Evolutionary conservation across 2,797 vertebrate genomes (phyloP).

Genomic region (Todus mexicanus): DNA sequence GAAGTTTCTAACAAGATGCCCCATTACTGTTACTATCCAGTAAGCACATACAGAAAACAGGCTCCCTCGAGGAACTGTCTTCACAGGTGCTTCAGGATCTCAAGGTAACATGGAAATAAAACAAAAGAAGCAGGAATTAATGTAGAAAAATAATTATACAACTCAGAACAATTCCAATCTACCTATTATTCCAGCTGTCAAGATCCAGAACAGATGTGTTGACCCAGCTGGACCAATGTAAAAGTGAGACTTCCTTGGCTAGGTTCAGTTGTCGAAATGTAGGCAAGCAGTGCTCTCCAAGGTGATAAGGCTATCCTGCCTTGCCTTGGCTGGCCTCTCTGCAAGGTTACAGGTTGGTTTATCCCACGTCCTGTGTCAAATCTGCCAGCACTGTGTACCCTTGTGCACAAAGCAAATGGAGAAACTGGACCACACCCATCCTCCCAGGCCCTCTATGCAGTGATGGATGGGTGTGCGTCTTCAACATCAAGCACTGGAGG

Average conservation of each 20-base stretch:
- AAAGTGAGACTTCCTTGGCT: not conserved
- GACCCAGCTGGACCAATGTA: not conserved
- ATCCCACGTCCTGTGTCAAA: rapidly evolving
- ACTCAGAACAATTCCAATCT: not conserved
- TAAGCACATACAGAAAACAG: not conserved
- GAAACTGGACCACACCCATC: not conserved
- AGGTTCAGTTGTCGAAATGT: not conserved
- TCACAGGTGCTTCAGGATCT: not conserved
- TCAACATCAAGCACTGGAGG: not conserved
- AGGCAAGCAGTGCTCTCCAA: not conserved
- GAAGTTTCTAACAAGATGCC: not conserved
- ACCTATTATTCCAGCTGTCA: not conserved
- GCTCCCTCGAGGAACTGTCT: not conserved
- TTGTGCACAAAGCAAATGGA: not conserved
- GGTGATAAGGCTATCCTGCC: not conserved
- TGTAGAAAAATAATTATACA: not conserved
- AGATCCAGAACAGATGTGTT: not conserved
- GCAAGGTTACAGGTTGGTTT: not conserved
- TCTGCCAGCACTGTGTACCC: not conserved
- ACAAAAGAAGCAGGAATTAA: not conserved
- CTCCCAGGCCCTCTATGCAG: not conserved
- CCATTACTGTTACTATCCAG: not conserved
- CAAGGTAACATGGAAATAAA: not conserved
- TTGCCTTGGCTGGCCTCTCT: not conserved
- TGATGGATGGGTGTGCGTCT: not conserved